A percentile compares a stretch with the other conserved stretches of the same genome.
phyloP scores from a whole-genome alignment of 2,888 invertebrate species.

The Sminthurinus aureus region DNA sequence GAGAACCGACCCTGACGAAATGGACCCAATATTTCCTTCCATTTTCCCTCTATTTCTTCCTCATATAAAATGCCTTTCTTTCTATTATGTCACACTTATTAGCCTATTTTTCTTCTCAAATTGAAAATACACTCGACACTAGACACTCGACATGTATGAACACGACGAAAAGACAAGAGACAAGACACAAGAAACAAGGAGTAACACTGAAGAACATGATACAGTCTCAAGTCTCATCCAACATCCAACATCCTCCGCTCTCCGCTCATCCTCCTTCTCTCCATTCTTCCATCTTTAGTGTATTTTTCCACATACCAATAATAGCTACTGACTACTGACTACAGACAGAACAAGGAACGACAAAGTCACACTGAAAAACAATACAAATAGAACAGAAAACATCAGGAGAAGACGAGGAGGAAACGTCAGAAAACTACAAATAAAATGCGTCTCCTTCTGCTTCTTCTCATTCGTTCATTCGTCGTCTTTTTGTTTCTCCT shows the following conservation, averaged over 20 bases:
- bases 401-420: background rate
- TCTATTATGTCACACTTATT: slow-evolving; percentile 57
- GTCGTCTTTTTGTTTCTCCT: background rate
- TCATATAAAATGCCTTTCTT: slow-evolving; percentile 46
- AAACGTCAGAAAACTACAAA: slow-evolving; percentile 5
- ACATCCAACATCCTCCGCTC: background rate
- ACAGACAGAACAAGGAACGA: background rate
- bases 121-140: slow-evolving; percentile 56
- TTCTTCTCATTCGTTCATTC: no score
- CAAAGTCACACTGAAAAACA: slow-evolving; percentile 5
- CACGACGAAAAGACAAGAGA: slow-evolving; percentile 40
- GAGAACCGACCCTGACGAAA: slow-evolving; percentile 41
- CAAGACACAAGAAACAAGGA: background rate
- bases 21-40: slow-evolving; percentile 43
- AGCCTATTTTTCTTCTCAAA: slow-evolving; percentile 59
- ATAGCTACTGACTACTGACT: background rate
- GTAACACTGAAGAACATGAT: no score
- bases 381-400: slow-evolving; percentile 7
- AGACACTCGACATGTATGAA: slow-evolving; percentile 47
- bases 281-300: background rate
- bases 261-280: background rate
- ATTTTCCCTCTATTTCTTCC: slow-evolving; percentile 33
- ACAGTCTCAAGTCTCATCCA: background rate
- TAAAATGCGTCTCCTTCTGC: background rate
- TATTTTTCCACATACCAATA: background rate